These are phyloP conservation scores for Zygothrica quintamaculata DNA, from an alignment of 2,888 invertebrate species.

Conservation along the genomic window DNA sequence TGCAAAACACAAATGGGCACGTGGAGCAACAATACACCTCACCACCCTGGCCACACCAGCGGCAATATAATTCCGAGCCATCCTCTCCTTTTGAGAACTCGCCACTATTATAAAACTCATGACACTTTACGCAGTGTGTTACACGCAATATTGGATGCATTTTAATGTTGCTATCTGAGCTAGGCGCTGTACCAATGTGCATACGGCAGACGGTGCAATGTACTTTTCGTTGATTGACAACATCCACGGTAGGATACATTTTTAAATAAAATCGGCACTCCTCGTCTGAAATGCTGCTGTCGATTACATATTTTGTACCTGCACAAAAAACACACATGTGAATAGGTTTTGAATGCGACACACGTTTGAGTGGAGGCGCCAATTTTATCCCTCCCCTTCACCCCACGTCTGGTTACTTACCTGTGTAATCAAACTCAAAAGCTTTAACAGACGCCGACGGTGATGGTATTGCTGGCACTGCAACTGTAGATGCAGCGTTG, in stretches of 20 bases:
- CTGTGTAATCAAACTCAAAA: slow-evolving; percentile 58
- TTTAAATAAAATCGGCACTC: slow-evolving; percentile 86
- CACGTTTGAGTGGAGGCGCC: not conserved
- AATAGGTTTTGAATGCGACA: too few relatives aligned
- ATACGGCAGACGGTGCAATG: slow-evolving; percentile 91
- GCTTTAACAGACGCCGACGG: slow-evolving; percentile 60
- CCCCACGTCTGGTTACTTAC: slow-evolving; percentile 55
- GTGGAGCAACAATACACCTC: slow-evolving; percentile 92
- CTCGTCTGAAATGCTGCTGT: slow-evolving; percentile 86
- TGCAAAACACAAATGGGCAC: slow-evolving; percentile 90
- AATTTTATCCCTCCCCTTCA: too few relatives aligned
- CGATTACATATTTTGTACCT: slow-evolving; percentile 85
- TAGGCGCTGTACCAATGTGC: slow-evolving; percentile 90
- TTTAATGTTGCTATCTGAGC: slow-evolving; percentile 87
- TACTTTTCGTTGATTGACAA: slow-evolving; percentile 86
- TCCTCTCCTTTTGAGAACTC: slow-evolving; percentile 93
- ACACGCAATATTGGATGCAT: slow-evolving; percentile 91
- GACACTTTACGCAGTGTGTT: slow-evolving; percentile 89
- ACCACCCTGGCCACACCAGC: slow-evolving; percentile 93
- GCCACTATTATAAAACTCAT: slow-evolving; percentile 91
- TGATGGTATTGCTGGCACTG: slow-evolving; percentile 47
- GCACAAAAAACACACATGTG: slow-evolving; percentile 33
- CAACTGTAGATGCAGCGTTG: slow-evolving; percentile 33
- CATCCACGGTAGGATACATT: slow-evolving; percentile 87
- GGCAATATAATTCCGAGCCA: slow-evolving; percentile 92